A percentile compares a stretch with the other conserved stretches of the same genome.
Conservation (phyloP, 2,797 vertebrate species). For the Typhlichthys subterraneus region DNA sequence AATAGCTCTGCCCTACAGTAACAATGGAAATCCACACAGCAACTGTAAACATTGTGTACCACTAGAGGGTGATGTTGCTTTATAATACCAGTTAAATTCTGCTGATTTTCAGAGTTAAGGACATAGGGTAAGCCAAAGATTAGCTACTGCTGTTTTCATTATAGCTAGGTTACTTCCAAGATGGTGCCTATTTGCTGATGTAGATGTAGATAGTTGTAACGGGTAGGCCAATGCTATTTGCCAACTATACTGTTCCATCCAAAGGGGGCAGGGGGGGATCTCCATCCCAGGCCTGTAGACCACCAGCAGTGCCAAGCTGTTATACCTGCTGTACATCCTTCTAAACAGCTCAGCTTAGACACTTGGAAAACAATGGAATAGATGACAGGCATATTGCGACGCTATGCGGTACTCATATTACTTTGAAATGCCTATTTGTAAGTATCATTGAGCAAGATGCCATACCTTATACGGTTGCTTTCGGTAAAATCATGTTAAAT, state of each 20-base stretch:
- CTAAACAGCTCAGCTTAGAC: constrained; percentile 60
- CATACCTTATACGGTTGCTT: too few relatives aligned
- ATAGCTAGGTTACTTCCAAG: neutral
- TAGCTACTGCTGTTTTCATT: too few relatives aligned
- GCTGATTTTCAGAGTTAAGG: too few relatives aligned
- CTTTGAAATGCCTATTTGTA: too few relatives aligned
- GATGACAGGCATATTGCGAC: neutral
- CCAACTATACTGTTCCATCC: constrained; percentile 70
- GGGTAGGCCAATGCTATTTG: constrained; percentile 78
- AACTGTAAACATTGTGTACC: constrained; percentile 15
- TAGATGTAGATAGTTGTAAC: constrained; percentile 79
- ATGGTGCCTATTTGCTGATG: constrained; percentile 73
- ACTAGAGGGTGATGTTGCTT: constrained; percentile 50
- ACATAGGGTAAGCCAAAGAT: too few relatives aligned
- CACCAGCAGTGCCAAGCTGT: constrained; percentile 64
- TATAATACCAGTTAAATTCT: neutral
- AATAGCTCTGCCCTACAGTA: neutral
- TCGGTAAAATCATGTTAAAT: too few relatives aligned
- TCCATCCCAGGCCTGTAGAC: constrained; percentile 59
- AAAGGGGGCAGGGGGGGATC: constrained; percentile 48
- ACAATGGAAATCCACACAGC: too few relatives aligned
- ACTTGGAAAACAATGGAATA: constrained; percentile 46
- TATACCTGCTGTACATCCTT: constrained; percentile 68
- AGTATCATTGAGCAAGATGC: too few relatives aligned
- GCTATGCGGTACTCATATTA: neutral